Base-by-base conservation (phyloP, 2,113 vertebrate species). In the Cromileptes altivelis region DNA sequence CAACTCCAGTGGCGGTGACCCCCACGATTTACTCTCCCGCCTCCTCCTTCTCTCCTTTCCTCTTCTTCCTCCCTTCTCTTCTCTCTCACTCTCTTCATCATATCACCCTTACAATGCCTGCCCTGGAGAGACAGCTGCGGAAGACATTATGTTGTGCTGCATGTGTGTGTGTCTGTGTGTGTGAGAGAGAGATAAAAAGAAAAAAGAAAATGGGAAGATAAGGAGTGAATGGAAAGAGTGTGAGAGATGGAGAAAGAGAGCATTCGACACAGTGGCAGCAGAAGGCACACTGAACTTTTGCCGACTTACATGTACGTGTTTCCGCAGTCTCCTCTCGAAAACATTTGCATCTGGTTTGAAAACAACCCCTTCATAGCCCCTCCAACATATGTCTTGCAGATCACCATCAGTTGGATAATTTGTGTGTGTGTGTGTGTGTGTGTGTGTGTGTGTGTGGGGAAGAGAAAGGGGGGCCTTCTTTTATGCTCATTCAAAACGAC, bases 101-200 rank as follows among this genome's bases (percentile, higher is more conserved):
- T 86, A 69, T 90, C 85, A 83, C 74, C 78, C 84, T 61, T 37
- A 86, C 73, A 79, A 74, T 49, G 79, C 84, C 85, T 83, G 76
- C 77, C 57, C 61, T 11, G 64, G 52, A 85, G 63, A 87, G 85
- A 93, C 94, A 94, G 93, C 93, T 95, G 92, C 64, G 53, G 80
- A 91, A 94, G 85, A 89, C 86, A 93, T 94, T 85, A 93, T 62
- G 81, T 33, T 75, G 58, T 69, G n/a, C 49, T 81, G 45, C 65
- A 70, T 70, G 63, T 47, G 50, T 13, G 63, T 52, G 80, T 55
- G 42, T 56, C 67, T 58, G 57, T 61, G 71, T 42, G 61, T 42
- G 33, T 21, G 60, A 63, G 25, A 27, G 27, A 71, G 5, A 78
- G 71, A 75, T 25, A 45, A 49, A 71, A 56, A 68, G 65, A 70